Evolutionary conservation across 1,140 invertebrate genomes (phyloP), one percentile per base, ranked within the genome.

Genomic region (Aphaenogaster ashmeadi): DNA sequence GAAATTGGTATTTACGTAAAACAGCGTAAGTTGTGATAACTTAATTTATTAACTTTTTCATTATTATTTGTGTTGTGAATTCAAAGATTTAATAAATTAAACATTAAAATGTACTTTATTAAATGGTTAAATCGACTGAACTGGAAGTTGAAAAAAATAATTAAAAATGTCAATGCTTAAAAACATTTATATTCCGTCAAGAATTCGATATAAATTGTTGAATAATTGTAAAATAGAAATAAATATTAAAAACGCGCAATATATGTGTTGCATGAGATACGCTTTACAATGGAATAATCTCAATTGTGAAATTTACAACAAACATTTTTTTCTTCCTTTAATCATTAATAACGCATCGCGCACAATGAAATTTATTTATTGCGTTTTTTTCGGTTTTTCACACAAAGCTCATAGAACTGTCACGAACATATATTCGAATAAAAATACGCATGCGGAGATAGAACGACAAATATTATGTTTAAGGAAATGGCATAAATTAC

Each of bases 381-480:
- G 38, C 52, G 33, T 41, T 72, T 81, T 81, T 71, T 50, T 18
- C 7, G 21, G 21, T 21, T 47, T 83, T 83, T 83, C 8, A 47
- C 3, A 58, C 18, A 60, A 58, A 83, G 33, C n/a, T 11, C 27
- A 36, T 47, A 74, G 52, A 75, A 84, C 54, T 84, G 41, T 75
- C 56, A 75, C 71, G 44, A 83, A 60, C 69, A 83, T 58, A 60
- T 36, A 75, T 47, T 74, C 56, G 56, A 60, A 74, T 84, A 83
- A 74, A 83, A 83, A 74, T 71, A 72, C 36, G 58, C 75, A 36
- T n/a, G 50, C 47, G n/a, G 38, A 72, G 27, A 50, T 74, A 74
- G 13, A 83, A 72, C 27, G 41, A 81, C n/a, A 80, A 80, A 67
- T 83, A 83, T 60, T 50, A 74, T 38, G 50, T 83, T 60, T 60